These are phyloP conservation scores for Ciona savignyi DNA, from an alignment of 23 tunicate species.

Conservation along the genomic window DNA sequence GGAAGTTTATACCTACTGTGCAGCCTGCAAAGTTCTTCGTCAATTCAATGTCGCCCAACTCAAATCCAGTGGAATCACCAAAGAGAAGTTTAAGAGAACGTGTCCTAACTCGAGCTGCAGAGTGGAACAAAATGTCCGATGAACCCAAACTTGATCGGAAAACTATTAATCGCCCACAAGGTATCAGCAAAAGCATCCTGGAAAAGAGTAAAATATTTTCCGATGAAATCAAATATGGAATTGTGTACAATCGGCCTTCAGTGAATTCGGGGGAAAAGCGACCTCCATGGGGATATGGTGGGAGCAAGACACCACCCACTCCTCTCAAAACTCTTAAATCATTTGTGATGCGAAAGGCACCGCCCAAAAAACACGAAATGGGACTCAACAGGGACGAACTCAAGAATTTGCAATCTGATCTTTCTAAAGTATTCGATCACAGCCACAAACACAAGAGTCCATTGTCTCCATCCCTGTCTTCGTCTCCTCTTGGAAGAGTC, in stretches of 20 bases:
- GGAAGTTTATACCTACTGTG: neutral
- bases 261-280: constrained; percentile 12
- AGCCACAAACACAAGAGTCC: constrained; percentile 40
- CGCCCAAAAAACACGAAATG: constrained; percentile 43
- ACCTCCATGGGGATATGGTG: constrained; percentile 66
- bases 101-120: constrained; percentile 50
- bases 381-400: constrained; percentile 56
- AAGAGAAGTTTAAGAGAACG: constrained; percentile 32
- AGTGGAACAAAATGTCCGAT: constrained; percentile 23
- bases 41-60: constrained; percentile 2
- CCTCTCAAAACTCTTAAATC: constrained; percentile 54
- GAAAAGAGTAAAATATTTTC: constrained; percentile 53
- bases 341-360: constrained; percentile 55
- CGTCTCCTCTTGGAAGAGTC: constrained; percentile 48
- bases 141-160: constrained; percentile 4
- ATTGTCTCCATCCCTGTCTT: constrained; percentile 11
- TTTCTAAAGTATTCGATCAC: constrained; percentile 56
- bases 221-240: constrained; percentile 29
- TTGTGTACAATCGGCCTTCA: constrained; percentile 39
- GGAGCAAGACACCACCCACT: constrained; percentile 24
- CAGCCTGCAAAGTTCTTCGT: constrained; percentile 58
- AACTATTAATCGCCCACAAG: constrained; percentile 2
- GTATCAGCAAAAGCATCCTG: constrained; percentile 41
- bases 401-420: constrained; percentile 42
- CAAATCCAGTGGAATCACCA: constrained; percentile 13